Base-by-base conservation (phyloP, 2,113 vertebrate genomes). In the Diadophis punctatus region DNA sequence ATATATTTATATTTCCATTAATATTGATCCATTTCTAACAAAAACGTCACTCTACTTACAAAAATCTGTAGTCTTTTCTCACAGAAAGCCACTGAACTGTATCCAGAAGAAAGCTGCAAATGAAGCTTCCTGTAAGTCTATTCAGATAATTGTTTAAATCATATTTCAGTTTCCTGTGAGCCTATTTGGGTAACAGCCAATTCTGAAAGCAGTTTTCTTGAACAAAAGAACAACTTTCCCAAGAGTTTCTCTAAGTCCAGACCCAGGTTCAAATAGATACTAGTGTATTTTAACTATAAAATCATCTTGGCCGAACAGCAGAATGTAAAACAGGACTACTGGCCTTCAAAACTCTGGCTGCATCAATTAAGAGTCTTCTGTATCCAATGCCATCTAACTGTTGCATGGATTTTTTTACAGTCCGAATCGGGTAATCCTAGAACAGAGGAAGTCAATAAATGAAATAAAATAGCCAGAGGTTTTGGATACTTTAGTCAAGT, bases 11-110 rank as follows among this genome's bases (percentile, higher is more conserved):
- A 20, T 12, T 85, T 85, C 86, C 89, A 86, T 22, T 11, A 91
- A 80, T 87, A 94, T 0, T 56, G 89, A 43, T 49, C 90, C 89
- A 91, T 86, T 90, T 85, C 63, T 95, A 95, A 93, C 18, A 20
- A 85, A 88, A 30, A 2, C 30, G 93, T 86, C 0, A 93, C 27
- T 1, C 56, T n/a, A 34, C 34, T 92, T 20, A 12, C 92, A 84
- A 49, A 93, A 93, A 95, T 86, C 20, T 55, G 86, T 87, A 46
- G 3, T 46, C 68, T 3, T 53, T 16, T 55, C 43, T 86, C 52
- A 8, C 46, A 58, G 2, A 53, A 18, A 49, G 91, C 34, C 9
- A 52, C 53, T 23, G 10, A 51, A 52, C 84, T 84, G 84, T 88
- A 46, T 88, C 60, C 68, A 91, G 48, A 27, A 90, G 25, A 80